A percentile compares a stretch with the other conserved stretches of the same genome.
These are phyloP conservation scores for Prorops nasuta DNA, from an alignment of 1,140 invertebrate genomes.

Conservation along the genomic window DNA sequence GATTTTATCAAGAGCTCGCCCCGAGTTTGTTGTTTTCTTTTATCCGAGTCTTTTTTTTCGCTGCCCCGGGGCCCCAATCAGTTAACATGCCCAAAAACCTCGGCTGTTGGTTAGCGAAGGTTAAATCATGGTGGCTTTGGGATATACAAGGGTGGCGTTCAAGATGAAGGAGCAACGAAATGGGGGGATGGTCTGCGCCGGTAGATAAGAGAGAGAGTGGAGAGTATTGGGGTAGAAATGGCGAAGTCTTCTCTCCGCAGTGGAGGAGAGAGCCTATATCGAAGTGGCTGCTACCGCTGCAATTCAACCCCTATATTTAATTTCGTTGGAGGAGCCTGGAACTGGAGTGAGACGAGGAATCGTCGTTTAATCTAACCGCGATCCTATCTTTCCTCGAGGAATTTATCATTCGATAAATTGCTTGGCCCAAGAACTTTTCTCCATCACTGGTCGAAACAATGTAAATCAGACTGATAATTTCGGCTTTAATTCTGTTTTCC, in stretches of 20 bases:
- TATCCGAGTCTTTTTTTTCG: neutral
- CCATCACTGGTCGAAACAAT: too few species aligned
- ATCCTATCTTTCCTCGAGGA: constrained; percentile 48
- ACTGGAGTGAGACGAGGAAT: constrained; percentile 35
- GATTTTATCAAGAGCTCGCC: neutral
- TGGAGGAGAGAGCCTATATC: constrained; percentile 30
- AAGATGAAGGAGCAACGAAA: constrained; percentile 22
- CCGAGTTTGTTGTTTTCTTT: neutral
- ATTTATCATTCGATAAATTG: constrained; percentile 60
- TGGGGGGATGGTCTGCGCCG: constrained; percentile 40
- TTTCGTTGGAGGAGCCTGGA: constrained; percentile 38
- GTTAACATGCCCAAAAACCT: neutral
- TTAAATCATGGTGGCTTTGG: constrained; percentile 32
- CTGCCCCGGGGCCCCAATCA: too few species aligned
- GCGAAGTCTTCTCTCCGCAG: constrained; percentile 11
- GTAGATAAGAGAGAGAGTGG: constrained; percentile 43
- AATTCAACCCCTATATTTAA: constrained; percentile 56
- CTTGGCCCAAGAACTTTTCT: constrained; percentile 1
- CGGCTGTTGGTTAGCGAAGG: constrained; percentile 10
- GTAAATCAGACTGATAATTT: too few species aligned
- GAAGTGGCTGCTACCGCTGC: constrained; percentile 37
- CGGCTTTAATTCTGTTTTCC: too few species aligned
- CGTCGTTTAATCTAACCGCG: constrained; percentile 56
- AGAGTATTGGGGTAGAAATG: constrained; percentile 17
- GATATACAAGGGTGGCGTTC: constrained; percentile 32